Conservation (phyloP, 2,113 vertebrate genomes). For the Sylvietta virens region DNA sequence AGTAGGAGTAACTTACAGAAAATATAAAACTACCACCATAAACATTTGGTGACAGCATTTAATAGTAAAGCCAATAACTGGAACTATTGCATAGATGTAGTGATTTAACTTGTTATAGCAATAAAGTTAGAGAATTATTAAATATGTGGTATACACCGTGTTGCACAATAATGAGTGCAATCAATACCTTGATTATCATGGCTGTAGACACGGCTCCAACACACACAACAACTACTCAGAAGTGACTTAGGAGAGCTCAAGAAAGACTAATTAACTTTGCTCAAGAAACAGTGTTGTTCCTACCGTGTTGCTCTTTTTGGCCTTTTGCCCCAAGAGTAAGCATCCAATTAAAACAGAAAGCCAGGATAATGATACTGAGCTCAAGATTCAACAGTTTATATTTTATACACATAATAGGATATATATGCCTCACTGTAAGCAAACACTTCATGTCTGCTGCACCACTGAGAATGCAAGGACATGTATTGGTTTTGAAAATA, state of each 20-base stretch:
- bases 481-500: background rate
- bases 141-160: background rate
- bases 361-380: conserved; percentile 20
- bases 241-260: conserved; percentile 16
- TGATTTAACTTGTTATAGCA: background rate
- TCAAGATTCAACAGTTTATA: background rate
- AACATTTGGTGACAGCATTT: background rate
- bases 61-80: background rate
- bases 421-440: background rate
- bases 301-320: conserved; percentile 40
- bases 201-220: conserved; percentile 14
- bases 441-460: background rate
- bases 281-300: conserved; percentile 27
- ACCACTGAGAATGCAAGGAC: background rate
- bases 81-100: background rate
- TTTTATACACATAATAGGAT: background rate
- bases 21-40: background rate
- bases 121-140: background rate
- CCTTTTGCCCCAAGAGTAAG: conserved; percentile 43
- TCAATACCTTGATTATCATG: conserved; percentile 6
- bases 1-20: background rate
- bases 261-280: conserved; percentile 54
- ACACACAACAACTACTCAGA: conserved; percentile 46
- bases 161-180: background rate
- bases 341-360: conserved; percentile 59